Evolutionary conservation across 2,797 vertebrate species (phyloP).

Genomic region (Nothura maculosa): DNA sequence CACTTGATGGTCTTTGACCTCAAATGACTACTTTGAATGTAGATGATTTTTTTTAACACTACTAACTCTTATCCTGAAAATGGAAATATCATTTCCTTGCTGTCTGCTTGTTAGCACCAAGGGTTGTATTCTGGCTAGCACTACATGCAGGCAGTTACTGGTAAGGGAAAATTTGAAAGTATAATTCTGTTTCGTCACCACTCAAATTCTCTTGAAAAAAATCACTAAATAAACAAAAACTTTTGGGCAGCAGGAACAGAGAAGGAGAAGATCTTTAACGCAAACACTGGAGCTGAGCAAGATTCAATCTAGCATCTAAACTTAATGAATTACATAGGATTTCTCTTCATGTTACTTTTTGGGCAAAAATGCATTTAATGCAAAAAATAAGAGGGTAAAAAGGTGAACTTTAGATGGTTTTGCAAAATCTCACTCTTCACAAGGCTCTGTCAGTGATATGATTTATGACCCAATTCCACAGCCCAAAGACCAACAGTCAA

Average conservation of each 20-base stretch:
- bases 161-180: slow-evolving; percentile 34
- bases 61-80: slow-evolving; percentile 46
- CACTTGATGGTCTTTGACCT: not conserved
- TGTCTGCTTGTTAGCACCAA: slow-evolving; percentile 38
- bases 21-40: not conserved
- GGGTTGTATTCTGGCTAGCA: slow-evolving; percentile 2
- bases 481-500: not conserved
- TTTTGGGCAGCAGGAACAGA: not conserved
- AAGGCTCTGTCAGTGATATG: not conserved
- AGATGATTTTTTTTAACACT: not conserved
- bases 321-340: not conserved
- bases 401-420: not conserved
- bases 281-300: rapidly evolving
- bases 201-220: not conserved
- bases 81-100: slow-evolving; percentile 8
- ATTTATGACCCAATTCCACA: not conserved
- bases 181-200: slow-evolving; percentile 45
- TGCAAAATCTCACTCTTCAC: not conserved
- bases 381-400: not conserved
- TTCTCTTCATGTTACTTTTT: not conserved
- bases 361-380: not conserved
- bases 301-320: not conserved
- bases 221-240: not conserved
- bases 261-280: not conserved
- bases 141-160: not conserved